Conservation (phyloP, 2,797 vertebrate genomes). For the Sebastes oblongus region DNA sequence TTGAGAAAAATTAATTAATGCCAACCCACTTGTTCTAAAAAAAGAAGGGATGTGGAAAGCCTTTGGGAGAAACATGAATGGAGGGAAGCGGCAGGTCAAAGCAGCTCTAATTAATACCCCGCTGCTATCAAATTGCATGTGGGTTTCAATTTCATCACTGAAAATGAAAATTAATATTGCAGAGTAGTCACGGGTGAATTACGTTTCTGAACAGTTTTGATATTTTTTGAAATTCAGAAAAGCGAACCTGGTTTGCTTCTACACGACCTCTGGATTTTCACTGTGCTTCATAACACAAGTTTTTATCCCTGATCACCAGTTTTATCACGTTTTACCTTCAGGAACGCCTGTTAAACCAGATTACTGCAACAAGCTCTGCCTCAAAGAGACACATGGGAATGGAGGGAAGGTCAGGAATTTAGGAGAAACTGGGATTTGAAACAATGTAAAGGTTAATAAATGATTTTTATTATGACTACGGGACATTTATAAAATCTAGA, state of each 20-base stretch:
- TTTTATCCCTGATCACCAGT: background rate
- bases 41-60: background rate
- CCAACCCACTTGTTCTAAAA: background rate
- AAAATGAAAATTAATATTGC: background rate
- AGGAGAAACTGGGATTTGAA: background rate
- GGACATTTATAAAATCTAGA: background rate
- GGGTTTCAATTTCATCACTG: background rate
- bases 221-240: background rate
- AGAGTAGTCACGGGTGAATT: background rate
- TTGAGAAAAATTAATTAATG: constrained; percentile 7
- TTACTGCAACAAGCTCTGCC: background rate
- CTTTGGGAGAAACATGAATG: constrained; percentile 1
- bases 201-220: background rate
- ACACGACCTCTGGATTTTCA: background rate
- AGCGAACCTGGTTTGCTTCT: background rate
- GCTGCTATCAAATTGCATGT: background rate
- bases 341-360: background rate
- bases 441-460: background rate
- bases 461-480: background rate
- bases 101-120: background rate
- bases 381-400: background rate
- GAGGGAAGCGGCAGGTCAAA: background rate
- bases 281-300: background rate
- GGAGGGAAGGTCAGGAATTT: background rate
- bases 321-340: background rate